A percentile compares a stretch with the other conserved stretches of the same genome.
Evolutionary conservation across 2,888 invertebrate species (phyloP).

Genomic region (Eledone cirrhosa): DNA sequence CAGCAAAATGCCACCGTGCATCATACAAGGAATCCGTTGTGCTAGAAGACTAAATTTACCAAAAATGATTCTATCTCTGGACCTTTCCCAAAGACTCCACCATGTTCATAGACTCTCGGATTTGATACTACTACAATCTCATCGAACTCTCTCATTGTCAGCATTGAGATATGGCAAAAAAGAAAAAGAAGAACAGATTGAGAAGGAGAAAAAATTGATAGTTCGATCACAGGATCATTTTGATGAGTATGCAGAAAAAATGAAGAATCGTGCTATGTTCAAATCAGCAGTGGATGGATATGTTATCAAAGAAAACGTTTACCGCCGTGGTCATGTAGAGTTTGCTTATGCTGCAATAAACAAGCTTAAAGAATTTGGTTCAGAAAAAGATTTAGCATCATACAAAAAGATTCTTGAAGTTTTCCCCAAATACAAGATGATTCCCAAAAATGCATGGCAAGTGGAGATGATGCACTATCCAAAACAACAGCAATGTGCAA

Average conservation of each 20-base stretch:
- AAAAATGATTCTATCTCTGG: too few species aligned
- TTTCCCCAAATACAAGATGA: slow-evolving; percentile 82
- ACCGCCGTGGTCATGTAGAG: slow-evolving; percentile 87
- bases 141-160: not conserved
- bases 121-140: too few species aligned
- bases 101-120: too few species aligned
- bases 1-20: too few species aligned
- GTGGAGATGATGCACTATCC: slow-evolving; percentile 93
- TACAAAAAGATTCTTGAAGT: slow-evolving; percentile 84
- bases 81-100: too few species aligned
- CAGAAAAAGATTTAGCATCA: slow-evolving; percentile 77
- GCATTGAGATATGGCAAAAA: slow-evolving; percentile 31
- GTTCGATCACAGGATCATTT: slow-evolving; percentile 35
- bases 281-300: slow-evolving; percentile 71
- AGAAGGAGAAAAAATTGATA: slow-evolving; percentile 39
- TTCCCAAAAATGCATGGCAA: slow-evolving; percentile 82
- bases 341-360: slow-evolving; percentile 91
- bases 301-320: slow-evolving; percentile 73
- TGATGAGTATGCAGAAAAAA: slow-evolving; percentile 37
- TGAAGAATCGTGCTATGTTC: slow-evolving; percentile 51
- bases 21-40: too few species aligned
- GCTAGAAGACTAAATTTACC: too few species aligned
- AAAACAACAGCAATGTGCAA: slow-evolving; percentile 91
- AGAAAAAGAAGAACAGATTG: slow-evolving; percentile 32
- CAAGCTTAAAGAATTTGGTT: slow-evolving; percentile 88